Percentiles rank a stretch among this genome's conserved stretches.
Evolutionary conservation across 37 sponge, comb jelly and placozoan species (phyloP).

Genomic region (Oopsacas minuta): DNA sequence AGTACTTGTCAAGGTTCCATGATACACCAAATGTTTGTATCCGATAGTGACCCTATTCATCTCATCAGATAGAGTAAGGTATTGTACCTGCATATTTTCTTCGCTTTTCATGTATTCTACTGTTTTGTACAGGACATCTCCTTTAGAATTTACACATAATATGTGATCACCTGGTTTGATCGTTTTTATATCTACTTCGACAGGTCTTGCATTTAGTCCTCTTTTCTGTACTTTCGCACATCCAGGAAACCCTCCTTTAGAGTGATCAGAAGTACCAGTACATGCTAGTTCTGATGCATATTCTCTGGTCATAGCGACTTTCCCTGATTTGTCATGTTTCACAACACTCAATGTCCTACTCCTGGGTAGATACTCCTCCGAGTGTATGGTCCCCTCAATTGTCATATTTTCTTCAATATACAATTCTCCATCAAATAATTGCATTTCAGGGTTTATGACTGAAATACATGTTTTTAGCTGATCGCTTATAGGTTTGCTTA

Average conservation of each 20-base stretch:
- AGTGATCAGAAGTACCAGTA: neutral
- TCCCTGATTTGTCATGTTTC: neutral
- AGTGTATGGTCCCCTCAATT: neutral
- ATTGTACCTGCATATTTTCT: neutral
- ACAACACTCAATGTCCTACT: neutral
- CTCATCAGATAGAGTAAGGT: neutral
- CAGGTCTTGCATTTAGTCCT: neutral
- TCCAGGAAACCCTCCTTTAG: slow-evolving; percentile 9
- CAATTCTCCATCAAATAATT: neutral
- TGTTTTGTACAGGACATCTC: neutral
- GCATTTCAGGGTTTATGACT: neutral
- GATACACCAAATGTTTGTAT: neutral
- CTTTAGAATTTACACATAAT: neutral
- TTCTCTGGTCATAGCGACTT: neutral
- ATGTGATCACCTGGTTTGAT: neutral
- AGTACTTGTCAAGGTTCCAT: neutral
- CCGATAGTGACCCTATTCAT: neutral
- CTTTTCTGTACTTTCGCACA: neutral
- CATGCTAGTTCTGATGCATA: neutral
- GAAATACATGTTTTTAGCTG: neutral
- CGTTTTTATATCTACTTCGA: neutral
- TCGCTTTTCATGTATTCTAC: neutral
- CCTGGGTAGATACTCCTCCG: neutral
- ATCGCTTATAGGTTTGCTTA: neutral
- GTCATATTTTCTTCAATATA: neutral